Conservation (phyloP, 64 coral and sea anemone genomes). For the Hydrozoanthus tunicans region DNA sequence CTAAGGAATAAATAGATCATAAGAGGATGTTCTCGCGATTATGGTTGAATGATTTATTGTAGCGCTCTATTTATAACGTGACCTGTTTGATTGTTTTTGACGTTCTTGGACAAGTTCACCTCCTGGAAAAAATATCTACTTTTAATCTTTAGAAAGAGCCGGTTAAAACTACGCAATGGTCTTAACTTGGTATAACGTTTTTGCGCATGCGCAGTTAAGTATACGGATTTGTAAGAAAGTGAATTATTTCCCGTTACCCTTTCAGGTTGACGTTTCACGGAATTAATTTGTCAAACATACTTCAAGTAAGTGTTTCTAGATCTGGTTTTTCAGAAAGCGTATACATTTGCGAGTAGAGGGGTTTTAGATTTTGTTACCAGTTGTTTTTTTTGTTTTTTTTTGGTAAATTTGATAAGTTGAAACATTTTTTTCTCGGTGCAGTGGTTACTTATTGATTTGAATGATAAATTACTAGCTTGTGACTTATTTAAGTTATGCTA, state of each 20-base stretch:
- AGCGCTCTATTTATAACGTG: neutral
- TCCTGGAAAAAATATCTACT: no score
- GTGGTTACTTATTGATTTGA: no score
- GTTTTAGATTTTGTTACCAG: no score
- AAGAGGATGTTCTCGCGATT: neutral
- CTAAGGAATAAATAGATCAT: neutral
- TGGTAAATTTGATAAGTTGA: no score
- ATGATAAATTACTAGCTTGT: no score
- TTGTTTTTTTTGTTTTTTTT: no score
- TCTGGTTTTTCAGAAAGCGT: neutral
- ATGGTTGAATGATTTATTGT: conserved; percentile 30
- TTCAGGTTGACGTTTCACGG: conserved; percentile 81
- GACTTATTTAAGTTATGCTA: no score
- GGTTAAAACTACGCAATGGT: no score
- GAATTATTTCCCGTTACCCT: neutral
- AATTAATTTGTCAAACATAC: conserved; percentile 95
- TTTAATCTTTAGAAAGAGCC: no score
- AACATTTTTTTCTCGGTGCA: no score
- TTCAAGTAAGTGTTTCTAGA: conserved; percentile 66
- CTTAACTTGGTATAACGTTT: neutral
- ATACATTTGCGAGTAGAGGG: no score
- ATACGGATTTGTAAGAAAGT: neutral
- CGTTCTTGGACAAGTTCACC: no score
- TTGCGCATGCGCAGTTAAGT: conserved; percentile 75
- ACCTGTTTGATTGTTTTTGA: neutral